Base-by-base conservation (phyloP, 64 coral and sea anemone species). In the Montipora sp. region DNA sequence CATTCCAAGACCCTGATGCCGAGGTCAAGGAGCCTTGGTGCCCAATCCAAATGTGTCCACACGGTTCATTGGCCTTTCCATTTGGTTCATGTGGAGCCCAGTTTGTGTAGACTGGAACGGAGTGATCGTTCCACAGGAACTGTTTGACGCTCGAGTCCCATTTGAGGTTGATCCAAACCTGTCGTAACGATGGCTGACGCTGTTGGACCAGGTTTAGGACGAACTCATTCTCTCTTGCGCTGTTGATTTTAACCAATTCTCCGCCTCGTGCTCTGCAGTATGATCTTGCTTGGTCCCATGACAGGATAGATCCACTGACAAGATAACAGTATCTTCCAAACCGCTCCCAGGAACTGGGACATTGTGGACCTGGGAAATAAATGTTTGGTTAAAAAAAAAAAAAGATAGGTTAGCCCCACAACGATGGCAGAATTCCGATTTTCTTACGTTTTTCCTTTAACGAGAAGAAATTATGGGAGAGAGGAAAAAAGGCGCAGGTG, bases 91-190 rank as follows among this genome's bases (percentile, higher is more conserved):
- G 0, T 4, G 60, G 36, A 11, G 59, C 81, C 81, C 81, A 84
- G 61, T 22, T 84, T 7, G 0, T 85, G 82, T 70, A 85, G 45
- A 20, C 46, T 15, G 82, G 65, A 71, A 48, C 43, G 2, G 63
- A 69, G 9, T 22, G 3, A 50, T 85, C 82, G 11, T 12, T 11
- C 82, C 82, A 50, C 18, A 49, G 8, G 65, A 71, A 48, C 1
- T 77, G 3, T 0, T 16, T 82, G 53, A 45, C 18, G 6, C 19
- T 2, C 14, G 16, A 3, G 5, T 47, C 15, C 23, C 44, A 84
- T 36, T 84, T 68, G 58, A 84, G 27, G 13, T 53, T 53, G 23
- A 83, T 83, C 81, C 81, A 84, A 48, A 84, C 45, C 16, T 67
- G 59, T 7, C 19, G 18, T 2, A 69, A 2, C 1, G 36, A 71